Percentiles rank a stretch among this genome's conserved stretches.
Conservation (phyloP, 35 echinoderm and acorn worm species). For the Holothuria glaberrima region DNA sequence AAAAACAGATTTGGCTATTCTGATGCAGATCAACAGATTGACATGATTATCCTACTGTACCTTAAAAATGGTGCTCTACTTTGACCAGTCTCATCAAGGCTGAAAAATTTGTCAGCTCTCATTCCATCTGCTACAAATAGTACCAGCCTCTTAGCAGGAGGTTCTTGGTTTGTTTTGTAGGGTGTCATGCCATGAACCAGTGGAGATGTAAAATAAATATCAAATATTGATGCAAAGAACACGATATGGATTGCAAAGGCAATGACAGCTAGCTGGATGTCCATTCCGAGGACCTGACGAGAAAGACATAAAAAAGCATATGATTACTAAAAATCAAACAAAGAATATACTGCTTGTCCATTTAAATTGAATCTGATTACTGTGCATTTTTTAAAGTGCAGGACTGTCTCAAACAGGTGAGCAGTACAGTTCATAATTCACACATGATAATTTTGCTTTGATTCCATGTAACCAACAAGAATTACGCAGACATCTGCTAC, state of each 20-base stretch:
- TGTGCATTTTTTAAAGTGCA: no score
- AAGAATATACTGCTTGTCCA: no score
- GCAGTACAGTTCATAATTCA: no score
- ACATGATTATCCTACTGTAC: conserved; percentile 22
- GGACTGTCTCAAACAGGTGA: no score
- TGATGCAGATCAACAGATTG: no score
- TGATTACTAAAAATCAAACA: no score
- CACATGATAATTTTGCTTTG: no score
- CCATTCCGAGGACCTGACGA: conserved; percentile 53
- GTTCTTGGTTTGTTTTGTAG: conserved; percentile 56
- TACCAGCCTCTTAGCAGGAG: conserved; percentile 91
- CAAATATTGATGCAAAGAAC: conserved; percentile 97
- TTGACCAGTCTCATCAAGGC: conserved; percentile 62
- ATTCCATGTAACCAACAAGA: no score
- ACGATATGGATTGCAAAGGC: conserved; percentile 87
- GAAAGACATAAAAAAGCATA: neutral
- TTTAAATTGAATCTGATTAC: no score
- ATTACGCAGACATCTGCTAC: no score
- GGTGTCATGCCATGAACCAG: conserved; percentile 99
- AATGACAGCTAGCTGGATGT: conserved; percentile 70
- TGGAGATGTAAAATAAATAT: conserved; percentile 99
- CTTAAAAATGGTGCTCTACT: conserved; percentile 93
- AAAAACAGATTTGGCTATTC: no score
- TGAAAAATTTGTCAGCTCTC: conserved; percentile 91
- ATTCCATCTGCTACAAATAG: conserved; percentile 96